These are phyloP conservation scores for Rhineura floridana DNA, from an alignment of 2,113 vertebrate species.

Conservation along the genomic window DNA sequence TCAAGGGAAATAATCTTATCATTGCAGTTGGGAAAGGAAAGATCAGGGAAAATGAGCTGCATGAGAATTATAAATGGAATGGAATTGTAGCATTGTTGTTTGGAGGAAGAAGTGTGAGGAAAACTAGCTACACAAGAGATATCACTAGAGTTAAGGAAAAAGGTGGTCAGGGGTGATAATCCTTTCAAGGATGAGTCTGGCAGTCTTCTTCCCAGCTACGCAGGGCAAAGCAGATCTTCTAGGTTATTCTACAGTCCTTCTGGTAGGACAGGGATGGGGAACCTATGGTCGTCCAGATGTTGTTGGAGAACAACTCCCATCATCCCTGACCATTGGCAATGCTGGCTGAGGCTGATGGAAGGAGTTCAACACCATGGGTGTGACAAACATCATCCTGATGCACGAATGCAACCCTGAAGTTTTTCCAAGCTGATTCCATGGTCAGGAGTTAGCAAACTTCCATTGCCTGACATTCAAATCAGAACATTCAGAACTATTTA, in stretches of 20 bases:
- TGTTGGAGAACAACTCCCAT: no score
- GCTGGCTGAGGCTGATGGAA: no score
- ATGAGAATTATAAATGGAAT: no score
- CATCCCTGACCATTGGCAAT: no score
- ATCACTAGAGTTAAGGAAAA: neutral
- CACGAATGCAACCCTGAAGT: neutral
- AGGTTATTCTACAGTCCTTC: neutral
- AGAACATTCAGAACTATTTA: neutral
- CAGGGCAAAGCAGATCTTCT: no score
- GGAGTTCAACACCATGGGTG: neutral
- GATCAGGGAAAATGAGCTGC: neutral
- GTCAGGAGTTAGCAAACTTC: no score
- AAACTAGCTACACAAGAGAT: neutral
- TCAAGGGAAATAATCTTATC: neutral
- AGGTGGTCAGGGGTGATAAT: neutral
- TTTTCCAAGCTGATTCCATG: neutral
- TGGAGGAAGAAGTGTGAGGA: accelerated
- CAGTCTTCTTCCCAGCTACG: neutral
- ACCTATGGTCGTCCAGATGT: no score
- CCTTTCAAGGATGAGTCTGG: neutral
- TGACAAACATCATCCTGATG: neutral
- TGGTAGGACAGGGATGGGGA: neutral
- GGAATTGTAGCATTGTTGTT: neutral
- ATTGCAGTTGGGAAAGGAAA: neutral
- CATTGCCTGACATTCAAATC: neutral